Evolutionary conservation across 2,888 invertebrate genomes (phyloP).

Genomic region (Nomada flava): DNA sequence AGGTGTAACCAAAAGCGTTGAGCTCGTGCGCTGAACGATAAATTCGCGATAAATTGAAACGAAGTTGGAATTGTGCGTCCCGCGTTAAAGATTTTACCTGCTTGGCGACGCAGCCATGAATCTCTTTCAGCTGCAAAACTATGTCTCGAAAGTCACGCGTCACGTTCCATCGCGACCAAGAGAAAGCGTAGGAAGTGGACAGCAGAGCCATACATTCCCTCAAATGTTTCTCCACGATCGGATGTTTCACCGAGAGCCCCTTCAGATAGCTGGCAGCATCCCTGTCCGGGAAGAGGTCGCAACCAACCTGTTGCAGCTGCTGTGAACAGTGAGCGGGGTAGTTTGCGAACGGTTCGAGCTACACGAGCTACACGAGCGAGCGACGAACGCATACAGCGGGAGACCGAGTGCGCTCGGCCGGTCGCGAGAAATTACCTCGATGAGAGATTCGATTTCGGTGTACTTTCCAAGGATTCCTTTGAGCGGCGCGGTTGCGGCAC

Average conservation of each 20-base stretch:
- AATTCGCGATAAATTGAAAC: not conserved
- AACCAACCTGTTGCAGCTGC: constrained; percentile 87
- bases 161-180: constrained; percentile 92
- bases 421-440: constrained; percentile 84
- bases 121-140: constrained; percentile 89
- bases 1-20: constrained; percentile 88
- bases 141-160: constrained; percentile 85
- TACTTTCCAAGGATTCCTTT: constrained; percentile 87
- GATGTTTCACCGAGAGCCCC: constrained; percentile 86
- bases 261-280: constrained; percentile 91
- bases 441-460: constrained; percentile 87
- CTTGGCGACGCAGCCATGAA: constrained; percentile 85
- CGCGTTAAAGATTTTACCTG: constrained; percentile 79
- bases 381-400: no score
- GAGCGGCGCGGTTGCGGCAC: constrained; percentile 87
- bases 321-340: constrained; percentile 34
- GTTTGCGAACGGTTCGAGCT: not conserved
- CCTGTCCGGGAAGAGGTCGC: constrained; percentile 93
- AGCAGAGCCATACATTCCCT: constrained; percentile 92
- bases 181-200: constrained; percentile 90
- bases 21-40: constrained; percentile 80
- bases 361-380: no score
- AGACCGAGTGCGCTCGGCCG: no score
- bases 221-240: constrained; percentile 90
- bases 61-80: not conserved